These are phyloP conservation scores for Ephestia elutella DNA, from an alignment of 1,140 invertebrate species.

Conservation along the genomic window DNA sequence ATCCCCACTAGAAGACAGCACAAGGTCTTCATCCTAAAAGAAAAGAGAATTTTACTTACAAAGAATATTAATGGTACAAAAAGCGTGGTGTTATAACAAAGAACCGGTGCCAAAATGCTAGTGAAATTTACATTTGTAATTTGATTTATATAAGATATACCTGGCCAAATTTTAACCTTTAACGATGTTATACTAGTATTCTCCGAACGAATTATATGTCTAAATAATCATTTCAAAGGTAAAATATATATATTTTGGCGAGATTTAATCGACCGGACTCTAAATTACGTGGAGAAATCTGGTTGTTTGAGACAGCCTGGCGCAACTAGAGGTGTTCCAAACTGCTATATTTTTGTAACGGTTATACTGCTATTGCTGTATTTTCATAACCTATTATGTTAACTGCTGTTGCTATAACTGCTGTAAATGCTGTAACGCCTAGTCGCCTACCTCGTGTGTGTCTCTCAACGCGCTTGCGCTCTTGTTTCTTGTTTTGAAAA, in stretches of 20 bases:
- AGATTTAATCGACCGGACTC: conserved; percentile 20
- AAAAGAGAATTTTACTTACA: conserved; percentile 23
- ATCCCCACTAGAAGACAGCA: conserved; percentile 40
- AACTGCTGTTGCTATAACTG: no score
- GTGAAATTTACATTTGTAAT: not conserved
- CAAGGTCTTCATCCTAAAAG: conserved; percentile 56
- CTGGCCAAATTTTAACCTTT: not conserved
- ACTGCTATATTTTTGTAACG: no score
- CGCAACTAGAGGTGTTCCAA: no score
- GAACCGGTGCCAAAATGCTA: conserved; percentile 29
- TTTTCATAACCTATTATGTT: no score
- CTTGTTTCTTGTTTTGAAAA: no score
- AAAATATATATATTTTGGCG: not conserved
- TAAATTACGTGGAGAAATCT: conserved; percentile 58
- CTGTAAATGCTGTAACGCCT: no score
- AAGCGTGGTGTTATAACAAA: conserved; percentile 30
- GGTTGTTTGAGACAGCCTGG: conserved; percentile 43
- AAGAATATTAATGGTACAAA: conserved; percentile 3
- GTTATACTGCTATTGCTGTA: no score
- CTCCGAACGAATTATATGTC: not conserved
- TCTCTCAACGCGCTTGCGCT: no score
- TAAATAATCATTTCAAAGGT: not conserved
- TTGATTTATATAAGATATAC: conserved; percentile 5
- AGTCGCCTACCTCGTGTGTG: no score
- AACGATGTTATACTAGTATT: not conserved